Evolutionary conservation across 1,140 invertebrate genomes (phyloP).

Genomic region (Lamellibrachia luymesi): DNA sequence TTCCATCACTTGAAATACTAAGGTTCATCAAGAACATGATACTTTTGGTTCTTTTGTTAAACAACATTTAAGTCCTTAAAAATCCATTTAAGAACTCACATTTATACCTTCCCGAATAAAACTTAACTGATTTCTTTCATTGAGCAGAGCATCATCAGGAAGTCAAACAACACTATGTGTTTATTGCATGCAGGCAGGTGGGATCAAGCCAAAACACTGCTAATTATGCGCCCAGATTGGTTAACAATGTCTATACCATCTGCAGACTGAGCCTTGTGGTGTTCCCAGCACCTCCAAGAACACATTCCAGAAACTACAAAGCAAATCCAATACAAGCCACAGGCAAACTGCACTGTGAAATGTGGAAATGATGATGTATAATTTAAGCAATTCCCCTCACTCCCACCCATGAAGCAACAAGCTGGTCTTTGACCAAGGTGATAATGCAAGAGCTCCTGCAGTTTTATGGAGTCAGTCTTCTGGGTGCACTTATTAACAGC

Average conservation of each 20-base stretch:
- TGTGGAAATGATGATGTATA: neutral
- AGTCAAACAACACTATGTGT: neutral
- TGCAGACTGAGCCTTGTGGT: neutral
- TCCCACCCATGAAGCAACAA: neutral
- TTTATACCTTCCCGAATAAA: neutral
- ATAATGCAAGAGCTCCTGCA: neutral
- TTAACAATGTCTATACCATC: neutral
- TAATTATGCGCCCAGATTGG: neutral
- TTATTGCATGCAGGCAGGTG: neutral
- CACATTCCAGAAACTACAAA: neutral
- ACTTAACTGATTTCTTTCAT: neutral
- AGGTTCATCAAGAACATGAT: neutral
- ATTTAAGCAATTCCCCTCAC: neutral
- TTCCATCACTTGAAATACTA: neutral
- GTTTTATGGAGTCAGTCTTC: neutral
- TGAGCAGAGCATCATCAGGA: neutral
- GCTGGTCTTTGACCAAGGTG: neutral
- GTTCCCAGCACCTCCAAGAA: neutral
- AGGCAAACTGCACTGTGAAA: neutral
- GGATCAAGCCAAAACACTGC: neutral
- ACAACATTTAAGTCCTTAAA: neutral
- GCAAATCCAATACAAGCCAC: neutral
- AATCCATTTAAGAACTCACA: neutral
- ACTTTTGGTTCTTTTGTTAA: neutral
- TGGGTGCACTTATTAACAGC: neutral